phyloP scores from a whole-genome alignment of 2,797 vertebrate genomes.

The Sebastes ruberrimus region DNA sequence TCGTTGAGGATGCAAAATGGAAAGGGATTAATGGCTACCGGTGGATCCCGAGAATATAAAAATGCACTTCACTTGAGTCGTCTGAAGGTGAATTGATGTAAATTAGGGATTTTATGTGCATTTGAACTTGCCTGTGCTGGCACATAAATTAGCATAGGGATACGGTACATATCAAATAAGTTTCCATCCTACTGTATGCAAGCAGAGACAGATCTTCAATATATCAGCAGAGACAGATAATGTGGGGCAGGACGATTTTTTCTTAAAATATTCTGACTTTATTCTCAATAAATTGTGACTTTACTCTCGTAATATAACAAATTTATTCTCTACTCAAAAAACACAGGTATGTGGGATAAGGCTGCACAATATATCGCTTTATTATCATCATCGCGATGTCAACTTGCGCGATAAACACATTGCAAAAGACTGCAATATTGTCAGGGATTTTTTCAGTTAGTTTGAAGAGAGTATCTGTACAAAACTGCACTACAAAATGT shows the following conservation, averaged over 20 bases:
- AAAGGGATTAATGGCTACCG: conserved; percentile 34
- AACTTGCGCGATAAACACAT: too few relatives aligned
- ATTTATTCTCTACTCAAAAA: too few relatives aligned
- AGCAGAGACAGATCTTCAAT: too few relatives aligned
- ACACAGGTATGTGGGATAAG: too few relatives aligned
- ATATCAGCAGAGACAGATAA: too few relatives aligned
- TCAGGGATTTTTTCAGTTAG: neutral
- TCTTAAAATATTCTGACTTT: too few relatives aligned
- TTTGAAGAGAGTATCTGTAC: neutral
- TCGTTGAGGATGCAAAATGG: conserved; percentile 66
- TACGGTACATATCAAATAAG: neutral
- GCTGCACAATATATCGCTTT: too few relatives aligned
- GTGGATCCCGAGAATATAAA: conserved; percentile 8
- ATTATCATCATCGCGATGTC: too few relatives aligned
- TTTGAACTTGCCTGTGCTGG: neutral
- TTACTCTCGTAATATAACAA: too few relatives aligned
- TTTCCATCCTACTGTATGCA: neutral
- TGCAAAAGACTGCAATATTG: too few relatives aligned
- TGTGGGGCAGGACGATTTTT: too few relatives aligned
- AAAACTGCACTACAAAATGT: neutral
- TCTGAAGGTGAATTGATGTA: conserved; percentile 60
- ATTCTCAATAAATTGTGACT: too few relatives aligned
- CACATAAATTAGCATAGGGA: neutral
- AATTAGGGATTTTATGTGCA: conserved; percentile 41
- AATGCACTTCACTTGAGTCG: conserved; percentile 8